These are phyloP conservation scores for Ceratitis capitata DNA, from an alignment of 1,140 invertebrate species.

Conservation along the genomic window DNA sequence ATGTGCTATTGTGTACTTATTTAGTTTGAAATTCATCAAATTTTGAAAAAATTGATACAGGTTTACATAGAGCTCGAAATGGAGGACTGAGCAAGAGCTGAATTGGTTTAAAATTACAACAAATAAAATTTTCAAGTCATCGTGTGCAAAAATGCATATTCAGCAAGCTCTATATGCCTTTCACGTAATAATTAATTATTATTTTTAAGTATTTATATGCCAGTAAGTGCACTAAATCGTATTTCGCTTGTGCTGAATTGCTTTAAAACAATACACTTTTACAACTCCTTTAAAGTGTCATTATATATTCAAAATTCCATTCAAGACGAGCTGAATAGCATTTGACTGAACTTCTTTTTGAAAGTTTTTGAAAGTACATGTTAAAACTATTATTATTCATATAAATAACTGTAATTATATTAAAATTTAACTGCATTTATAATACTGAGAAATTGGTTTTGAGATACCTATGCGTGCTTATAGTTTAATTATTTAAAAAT, in stretches of 20 bases:
- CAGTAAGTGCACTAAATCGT: too few species aligned
- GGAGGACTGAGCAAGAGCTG: too few species aligned
- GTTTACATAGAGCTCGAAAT: too few species aligned
- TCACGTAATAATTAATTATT: too few species aligned
- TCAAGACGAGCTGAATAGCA: neutral
- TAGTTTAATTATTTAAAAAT: neutral
- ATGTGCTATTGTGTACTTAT: too few species aligned
- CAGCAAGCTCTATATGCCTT: too few species aligned
- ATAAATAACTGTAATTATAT: neutral
- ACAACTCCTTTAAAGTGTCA: neutral
- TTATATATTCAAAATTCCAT: neutral
- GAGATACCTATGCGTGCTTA: neutral
- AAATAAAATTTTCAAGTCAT: too few species aligned
- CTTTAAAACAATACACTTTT: neutral
- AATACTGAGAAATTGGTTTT: slow-evolving; percentile 2
- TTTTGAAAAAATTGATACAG: too few species aligned
- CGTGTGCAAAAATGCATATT: too few species aligned
- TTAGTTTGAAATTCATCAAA: too few species aligned
- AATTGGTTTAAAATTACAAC: too few species aligned
- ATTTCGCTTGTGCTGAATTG: neutral
- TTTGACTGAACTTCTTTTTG: neutral
- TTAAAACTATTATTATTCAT: neutral
- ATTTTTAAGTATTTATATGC: too few species aligned
- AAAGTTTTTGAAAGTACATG: neutral
- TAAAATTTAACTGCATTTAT: neutral